Evolutionary conservation across 2,888 invertebrate species (phyloP).

Genomic region (Lepidocyrtinus sp.): DNA sequence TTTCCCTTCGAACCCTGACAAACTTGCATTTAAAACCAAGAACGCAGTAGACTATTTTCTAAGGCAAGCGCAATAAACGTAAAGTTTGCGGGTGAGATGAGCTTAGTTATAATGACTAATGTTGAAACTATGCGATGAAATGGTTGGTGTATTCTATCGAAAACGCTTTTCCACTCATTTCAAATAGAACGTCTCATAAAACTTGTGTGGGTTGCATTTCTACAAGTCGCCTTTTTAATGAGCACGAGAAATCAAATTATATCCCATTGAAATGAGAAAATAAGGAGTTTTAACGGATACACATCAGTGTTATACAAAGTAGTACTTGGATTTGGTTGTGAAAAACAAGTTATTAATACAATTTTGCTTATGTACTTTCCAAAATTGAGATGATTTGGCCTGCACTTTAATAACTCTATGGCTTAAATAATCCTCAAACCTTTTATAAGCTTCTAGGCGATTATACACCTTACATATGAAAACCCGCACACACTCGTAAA

Average conservation of each 20-base stretch:
- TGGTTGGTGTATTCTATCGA: neutral
- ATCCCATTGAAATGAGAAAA: slow-evolving; percentile 21
- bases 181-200: slow-evolving; percentile 15
- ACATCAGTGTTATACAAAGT: neutral
- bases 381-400: neutral
- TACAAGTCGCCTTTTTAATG: slow-evolving; percentile 34
- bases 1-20: neutral
- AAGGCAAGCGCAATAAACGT: slow-evolving; percentile 7
- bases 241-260: slow-evolving; percentile 35
- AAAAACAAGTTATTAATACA: slow-evolving; percentile 3
- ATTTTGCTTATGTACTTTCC: slow-evolving; percentile 8
- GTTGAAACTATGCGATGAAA: slow-evolving; percentile 1
- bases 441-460: no score
- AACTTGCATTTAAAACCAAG: neutral
- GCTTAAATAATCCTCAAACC: no score
- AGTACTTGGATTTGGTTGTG: neutral
- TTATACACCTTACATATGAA: no score
- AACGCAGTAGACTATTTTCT: neutral
- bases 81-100: neutral
- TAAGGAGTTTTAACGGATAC: neutral
- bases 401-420: neutral
- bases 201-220: slow-evolving; percentile 14
- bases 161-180: neutral
- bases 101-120: slow-evolving; percentile 9
- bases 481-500: no score